phyloP scores from a whole-genome alignment of 2,797 vertebrate genomes.

The Periparus ater region DNA sequence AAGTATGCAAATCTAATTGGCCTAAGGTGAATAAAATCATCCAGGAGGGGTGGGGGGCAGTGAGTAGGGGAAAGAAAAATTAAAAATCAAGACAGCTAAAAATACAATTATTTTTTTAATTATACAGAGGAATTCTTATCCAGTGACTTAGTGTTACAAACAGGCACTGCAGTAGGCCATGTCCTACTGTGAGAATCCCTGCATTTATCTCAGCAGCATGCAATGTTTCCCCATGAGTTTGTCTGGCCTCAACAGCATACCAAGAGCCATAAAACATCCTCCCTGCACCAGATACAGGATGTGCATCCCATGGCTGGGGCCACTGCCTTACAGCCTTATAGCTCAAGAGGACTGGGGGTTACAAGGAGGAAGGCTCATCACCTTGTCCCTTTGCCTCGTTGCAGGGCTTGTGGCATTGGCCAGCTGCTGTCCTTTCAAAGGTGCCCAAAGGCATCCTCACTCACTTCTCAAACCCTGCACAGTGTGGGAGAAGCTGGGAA shows the following conservation, averaged over 20 bases:
- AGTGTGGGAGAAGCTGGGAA: neutral
- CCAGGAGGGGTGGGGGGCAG: accelerated
- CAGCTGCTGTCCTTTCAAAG: neutral
- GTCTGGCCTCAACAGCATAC: neutral
- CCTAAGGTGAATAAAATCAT: neutral
- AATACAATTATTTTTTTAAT: neutral
- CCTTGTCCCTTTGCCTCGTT: neutral
- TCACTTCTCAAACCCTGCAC: neutral
- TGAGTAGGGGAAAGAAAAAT: accelerated
- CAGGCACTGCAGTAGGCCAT: neutral
- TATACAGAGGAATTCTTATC: neutral
- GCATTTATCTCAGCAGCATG: accelerated
- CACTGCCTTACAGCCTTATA: neutral
- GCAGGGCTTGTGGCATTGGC: neutral
- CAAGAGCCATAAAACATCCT: accelerated
- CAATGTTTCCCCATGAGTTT: neutral
- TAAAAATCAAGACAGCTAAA: neutral
- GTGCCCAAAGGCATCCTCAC: neutral
- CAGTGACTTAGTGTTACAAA: neutral
- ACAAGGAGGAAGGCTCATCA: neutral
- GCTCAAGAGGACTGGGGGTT: neutral
- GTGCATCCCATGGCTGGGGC: neutral
- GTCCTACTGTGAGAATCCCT: neutral
- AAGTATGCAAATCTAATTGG: neutral
- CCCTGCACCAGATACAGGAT: neutral